Evolutionary conservation across 2,888 invertebrate genomes (phyloP).

Genomic region (Ochropacha duplaris): DNA sequence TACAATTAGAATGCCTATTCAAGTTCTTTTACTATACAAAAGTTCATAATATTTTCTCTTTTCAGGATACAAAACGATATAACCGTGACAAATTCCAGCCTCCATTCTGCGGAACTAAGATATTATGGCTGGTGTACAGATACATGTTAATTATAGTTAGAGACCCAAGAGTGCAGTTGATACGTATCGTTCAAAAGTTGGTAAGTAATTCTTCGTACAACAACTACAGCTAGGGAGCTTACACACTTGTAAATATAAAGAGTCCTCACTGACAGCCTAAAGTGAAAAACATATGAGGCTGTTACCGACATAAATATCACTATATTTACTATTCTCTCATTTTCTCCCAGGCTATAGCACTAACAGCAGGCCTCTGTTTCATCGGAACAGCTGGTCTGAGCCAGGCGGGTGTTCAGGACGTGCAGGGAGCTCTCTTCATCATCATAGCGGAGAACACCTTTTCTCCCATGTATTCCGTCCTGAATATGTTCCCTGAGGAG

Average conservation of each 20-base stretch:
- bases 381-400: constrained; percentile 87
- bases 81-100: constrained; percentile 70
- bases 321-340: neutral
- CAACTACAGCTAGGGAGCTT: too few relatives aligned
- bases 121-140: constrained; percentile 90
- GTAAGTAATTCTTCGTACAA: too few relatives aligned
- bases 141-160: constrained; percentile 88
- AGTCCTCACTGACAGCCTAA: too few relatives aligned
- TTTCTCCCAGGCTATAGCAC: constrained; percentile 83
- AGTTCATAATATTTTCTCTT: too few relatives aligned
- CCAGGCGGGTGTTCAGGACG: constrained; percentile 93
- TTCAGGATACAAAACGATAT: constrained; percentile 43
- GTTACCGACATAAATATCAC: too few relatives aligned
- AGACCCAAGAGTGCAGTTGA: constrained; percentile 90
- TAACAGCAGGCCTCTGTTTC: constrained; percentile 93
- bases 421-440: constrained; percentile 94
- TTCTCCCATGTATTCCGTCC: constrained; percentile 94
- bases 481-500: constrained; percentile 91
- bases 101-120: constrained; percentile 87
- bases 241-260: too few relatives aligned
- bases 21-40: too few relatives aligned
- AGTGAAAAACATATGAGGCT: too few relatives aligned
- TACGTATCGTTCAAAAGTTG: constrained; percentile 91
- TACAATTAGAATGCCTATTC: too few relatives aligned
- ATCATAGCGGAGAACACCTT: constrained; percentile 96